These are phyloP conservation scores for Nesoenas mayeri DNA, from an alignment of 2,113 vertebrate species.

Conservation along the genomic window DNA sequence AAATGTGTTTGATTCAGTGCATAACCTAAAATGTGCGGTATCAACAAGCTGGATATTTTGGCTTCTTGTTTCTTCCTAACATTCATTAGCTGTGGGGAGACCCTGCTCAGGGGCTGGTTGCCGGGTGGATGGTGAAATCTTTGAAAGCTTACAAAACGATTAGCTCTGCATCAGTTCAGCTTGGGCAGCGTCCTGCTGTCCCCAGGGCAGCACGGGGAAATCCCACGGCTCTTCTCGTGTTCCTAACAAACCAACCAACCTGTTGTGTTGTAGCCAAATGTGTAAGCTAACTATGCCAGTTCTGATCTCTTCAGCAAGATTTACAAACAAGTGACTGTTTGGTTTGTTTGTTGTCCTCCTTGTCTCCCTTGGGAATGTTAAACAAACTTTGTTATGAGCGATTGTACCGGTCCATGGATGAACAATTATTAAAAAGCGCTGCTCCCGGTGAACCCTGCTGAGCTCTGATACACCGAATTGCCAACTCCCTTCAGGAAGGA, in stretches of 20 bases:
- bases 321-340: not conserved
- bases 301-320: not conserved
- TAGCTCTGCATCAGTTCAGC: not conserved
- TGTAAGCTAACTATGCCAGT: not conserved
- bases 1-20: not conserved
- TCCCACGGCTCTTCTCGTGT: not conserved
- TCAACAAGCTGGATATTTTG: not conserved
- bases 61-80: not conserved
- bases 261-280: not conserved
- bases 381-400: not conserved
- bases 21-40: not conserved
- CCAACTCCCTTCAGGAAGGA: not conserved
- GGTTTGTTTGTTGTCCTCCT: not conserved
- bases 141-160: not conserved
- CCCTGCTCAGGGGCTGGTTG: not conserved
- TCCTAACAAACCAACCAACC: not conserved
- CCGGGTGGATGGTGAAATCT: not conserved
- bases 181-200: not conserved
- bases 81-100: not conserved
- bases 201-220: too few species aligned
- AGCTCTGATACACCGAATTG: not conserved
- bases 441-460: not conserved
- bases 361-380: not conserved
- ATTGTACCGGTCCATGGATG: not conserved
- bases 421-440: not conserved